Conservation (phyloP, 2,888 invertebrate genomes). For the Pemphredon lugubris region DNA sequence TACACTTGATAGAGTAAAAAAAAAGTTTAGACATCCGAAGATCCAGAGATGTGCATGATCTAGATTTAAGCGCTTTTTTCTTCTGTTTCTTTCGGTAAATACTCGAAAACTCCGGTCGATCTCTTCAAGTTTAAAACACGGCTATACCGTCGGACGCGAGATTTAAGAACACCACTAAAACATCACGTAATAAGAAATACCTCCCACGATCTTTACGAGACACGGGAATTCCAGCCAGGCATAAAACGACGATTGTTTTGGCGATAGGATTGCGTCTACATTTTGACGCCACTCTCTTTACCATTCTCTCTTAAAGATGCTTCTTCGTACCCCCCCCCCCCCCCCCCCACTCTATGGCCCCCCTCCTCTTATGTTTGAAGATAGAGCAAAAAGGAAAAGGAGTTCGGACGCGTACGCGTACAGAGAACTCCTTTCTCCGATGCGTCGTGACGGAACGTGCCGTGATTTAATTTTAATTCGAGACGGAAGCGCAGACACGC, state of each 20-base stretch:
- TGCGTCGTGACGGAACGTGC: constrained; percentile 12
- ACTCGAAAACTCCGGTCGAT: not conserved
- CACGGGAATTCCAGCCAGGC: constrained; percentile 7
- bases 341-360: not conserved
- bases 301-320: not conserved
- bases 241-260: constrained; percentile 7
- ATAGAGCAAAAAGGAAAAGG: constrained; percentile 3
- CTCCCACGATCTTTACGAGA: not conserved
- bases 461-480: constrained; percentile 12
- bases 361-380: not conserved
- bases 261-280: constrained; percentile 27
- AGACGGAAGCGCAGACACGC: constrained; percentile 3
- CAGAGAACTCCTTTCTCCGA: constrained; percentile 4
- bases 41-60: no score
- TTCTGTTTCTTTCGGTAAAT: not conserved
- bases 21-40: no score
- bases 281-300: not conserved
- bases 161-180: constrained; percentile 2
- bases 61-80: no score
- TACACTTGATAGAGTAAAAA: no score
- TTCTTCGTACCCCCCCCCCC: not conserved
- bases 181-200: not conserved
- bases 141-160: not conserved
- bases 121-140: not conserved
- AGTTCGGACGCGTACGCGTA: not conserved